Evolutionary conservation across 2,797 vertebrate species (phyloP).

Genomic region (Menidia menidia): DNA sequence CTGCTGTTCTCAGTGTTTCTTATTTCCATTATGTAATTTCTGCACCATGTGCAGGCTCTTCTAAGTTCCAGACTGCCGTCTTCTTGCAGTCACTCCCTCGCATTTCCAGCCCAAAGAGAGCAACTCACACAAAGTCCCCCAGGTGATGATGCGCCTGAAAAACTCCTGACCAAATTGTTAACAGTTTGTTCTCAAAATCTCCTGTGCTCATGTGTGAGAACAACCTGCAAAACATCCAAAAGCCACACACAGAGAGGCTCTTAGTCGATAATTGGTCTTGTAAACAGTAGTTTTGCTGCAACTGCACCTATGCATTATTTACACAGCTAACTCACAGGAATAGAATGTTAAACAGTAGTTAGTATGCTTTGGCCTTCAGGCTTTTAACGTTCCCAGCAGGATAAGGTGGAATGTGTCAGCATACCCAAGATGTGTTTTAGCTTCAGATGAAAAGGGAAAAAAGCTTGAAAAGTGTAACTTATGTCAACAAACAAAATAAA

Average conservation of each 20-base stretch:
- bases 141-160: too few species aligned
- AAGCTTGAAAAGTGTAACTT: conserved; percentile 18
- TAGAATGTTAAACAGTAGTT: conserved; percentile 63
- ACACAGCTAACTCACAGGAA: conserved; percentile 60
- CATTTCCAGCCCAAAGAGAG: too few species aligned
- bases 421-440: conserved; percentile 18
- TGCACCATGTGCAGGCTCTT: too few species aligned
- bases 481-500: conserved; percentile 21
- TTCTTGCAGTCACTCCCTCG: too few species aligned
- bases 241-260: conserved; percentile 40
- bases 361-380: conserved; percentile 54
- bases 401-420: conserved; percentile 55
- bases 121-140: too few species aligned
- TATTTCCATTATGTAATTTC: too few species aligned
- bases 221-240: conserved; percentile 11
- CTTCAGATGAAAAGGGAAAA: conserved; percentile 39
- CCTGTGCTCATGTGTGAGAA: too few species aligned
- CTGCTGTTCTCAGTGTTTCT: too few species aligned
- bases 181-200: too few species aligned
- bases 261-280: conserved; percentile 71
- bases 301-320: conserved; percentile 71
- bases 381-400: conserved; percentile 42
- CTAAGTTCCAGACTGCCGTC: too few species aligned
- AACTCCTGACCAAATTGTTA: too few species aligned
- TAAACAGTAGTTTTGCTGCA: conserved; percentile 66